A percentile compares a stretch with the other conserved stretches of the same genome.
These are phyloP conservation scores for Hypotaenidia okinawae DNA, from an alignment of 2,797 vertebrate species.

Conservation along the genomic window DNA sequence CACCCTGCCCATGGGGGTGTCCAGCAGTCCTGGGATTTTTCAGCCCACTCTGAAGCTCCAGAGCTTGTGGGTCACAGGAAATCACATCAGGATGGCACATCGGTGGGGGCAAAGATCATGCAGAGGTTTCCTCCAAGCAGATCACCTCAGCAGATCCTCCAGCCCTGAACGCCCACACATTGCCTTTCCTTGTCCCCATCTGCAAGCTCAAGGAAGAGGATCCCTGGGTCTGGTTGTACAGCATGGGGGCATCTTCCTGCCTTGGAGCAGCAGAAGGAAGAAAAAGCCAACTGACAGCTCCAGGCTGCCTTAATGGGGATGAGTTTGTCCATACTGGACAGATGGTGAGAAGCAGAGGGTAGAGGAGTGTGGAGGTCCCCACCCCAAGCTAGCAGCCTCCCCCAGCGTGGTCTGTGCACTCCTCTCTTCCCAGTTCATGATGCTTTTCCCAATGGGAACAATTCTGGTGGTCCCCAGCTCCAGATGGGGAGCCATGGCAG, in stretches of 20 bases:
- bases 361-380: neutral
- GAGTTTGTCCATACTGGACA: neutral
- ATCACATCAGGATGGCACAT: neutral
- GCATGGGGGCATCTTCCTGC: neutral
- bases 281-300: neutral
- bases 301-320: neutral
- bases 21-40: neutral
- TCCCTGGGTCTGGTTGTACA: neutral
- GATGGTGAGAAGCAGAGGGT: neutral
- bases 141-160: neutral
- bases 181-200: neutral
- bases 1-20: fast-evolving
- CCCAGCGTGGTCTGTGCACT: neutral
- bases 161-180: neutral
- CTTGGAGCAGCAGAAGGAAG: neutral
- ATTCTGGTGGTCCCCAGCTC: neutral
- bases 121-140: neutral
- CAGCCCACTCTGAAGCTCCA: neutral
- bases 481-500: fast-evolving
- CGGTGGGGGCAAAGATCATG: neutral
- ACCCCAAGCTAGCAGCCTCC: neutral
- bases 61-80: neutral
- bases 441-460: neutral
- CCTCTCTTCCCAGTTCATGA: neutral
- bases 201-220: neutral